These are phyloP conservation scores for Aspidiotus rigidus DNA, from an alignment of 2,888 invertebrate genomes.

Conservation along the genomic window DNA sequence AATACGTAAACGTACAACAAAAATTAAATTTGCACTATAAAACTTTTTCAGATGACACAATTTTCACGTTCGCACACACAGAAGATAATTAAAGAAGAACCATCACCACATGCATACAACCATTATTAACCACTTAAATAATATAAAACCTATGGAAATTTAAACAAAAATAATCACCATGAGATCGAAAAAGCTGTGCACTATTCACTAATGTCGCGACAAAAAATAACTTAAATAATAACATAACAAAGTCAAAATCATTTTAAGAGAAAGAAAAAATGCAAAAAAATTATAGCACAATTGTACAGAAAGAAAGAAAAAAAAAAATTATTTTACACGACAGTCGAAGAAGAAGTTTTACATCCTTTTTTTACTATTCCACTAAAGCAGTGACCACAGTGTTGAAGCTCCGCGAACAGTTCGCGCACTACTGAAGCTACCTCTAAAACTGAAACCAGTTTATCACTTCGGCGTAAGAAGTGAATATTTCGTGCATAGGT, in stretches of 20 bases:
- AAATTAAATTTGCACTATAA: constrained; percentile 19
- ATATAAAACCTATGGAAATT: constrained; percentile 13
- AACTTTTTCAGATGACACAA: constrained; percentile 23
- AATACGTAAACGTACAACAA: not conserved
- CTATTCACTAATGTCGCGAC: constrained; percentile 17
- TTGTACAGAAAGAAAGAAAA: not conserved
- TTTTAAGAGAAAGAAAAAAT: constrained; percentile 21
- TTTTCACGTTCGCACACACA: constrained; percentile 20
- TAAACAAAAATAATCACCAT: constrained; percentile 25
- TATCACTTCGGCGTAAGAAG: constrained; percentile 20
- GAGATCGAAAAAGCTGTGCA: constrained; percentile 15
- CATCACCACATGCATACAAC: constrained; percentile 14
- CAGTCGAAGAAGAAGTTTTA: constrained; percentile 5
- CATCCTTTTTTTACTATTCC: too few relatives aligned
- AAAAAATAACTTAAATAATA: constrained; percentile 34
- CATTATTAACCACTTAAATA: not conserved
- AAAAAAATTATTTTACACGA: constrained; percentile 12
- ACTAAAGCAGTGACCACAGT: constrained; percentile 24
- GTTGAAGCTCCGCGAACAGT: constrained; percentile 27
- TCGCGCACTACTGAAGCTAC: constrained; percentile 16
- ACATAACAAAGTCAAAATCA: constrained; percentile 36
- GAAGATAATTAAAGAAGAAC: not conserved
- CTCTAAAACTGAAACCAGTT: constrained; percentile 24
- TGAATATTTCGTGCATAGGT: not conserved
- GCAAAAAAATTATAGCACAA: not conserved